These are phyloP conservation scores for Perca fluviatilis DNA, from an alignment of 2,113 vertebrate genomes.

Conservation along the genomic window DNA sequence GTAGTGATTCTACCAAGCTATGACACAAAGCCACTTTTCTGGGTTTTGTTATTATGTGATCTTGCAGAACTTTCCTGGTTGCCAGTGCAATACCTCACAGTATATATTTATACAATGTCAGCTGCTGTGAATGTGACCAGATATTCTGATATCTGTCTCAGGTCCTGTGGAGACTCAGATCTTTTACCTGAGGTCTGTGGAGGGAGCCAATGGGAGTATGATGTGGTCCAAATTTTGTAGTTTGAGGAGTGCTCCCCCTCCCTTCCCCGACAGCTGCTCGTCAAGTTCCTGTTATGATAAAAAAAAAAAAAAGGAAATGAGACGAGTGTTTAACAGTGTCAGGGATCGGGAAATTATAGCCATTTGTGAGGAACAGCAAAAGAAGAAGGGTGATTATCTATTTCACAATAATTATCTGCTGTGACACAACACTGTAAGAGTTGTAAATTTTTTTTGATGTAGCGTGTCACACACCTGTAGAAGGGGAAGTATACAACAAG, in stretches of 20 bases:
- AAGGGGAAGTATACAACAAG: conserved; percentile 35
- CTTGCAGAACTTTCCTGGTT: conserved; percentile 23
- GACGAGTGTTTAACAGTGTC: conserved; percentile 18
- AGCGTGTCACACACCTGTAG: conserved; percentile 33
- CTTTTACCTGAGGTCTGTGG: conserved; percentile 38
- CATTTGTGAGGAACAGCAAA: conserved; percentile 41
- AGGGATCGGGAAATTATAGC: conserved; percentile 17
- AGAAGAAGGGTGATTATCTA: conserved; percentile 18
- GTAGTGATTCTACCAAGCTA: conserved; percentile 28
- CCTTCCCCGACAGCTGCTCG: background rate
- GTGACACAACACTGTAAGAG: conserved; percentile 42
- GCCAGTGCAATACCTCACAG: conserved; percentile 29
- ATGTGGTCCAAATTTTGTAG: conserved; percentile 73
- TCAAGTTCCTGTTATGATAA: conserved; percentile 40
- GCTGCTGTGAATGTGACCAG: conserved; percentile 41
- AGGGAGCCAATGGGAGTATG: conserved; percentile 45
- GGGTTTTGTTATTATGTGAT: conserved; percentile 36
- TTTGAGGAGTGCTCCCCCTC: conserved; percentile 18
- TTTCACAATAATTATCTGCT: conserved; percentile 44
- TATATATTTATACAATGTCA: conserved; percentile 15
- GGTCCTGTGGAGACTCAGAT: conserved; percentile 57
- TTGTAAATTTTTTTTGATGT: conserved; percentile 64
- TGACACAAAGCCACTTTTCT: conserved; percentile 38
- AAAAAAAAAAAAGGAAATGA: conserved; percentile 40
- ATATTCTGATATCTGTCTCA: conserved; percentile 50